Conservation (phyloP, 1,140 invertebrate genomes). For the Littorina saxatilis region DNA sequence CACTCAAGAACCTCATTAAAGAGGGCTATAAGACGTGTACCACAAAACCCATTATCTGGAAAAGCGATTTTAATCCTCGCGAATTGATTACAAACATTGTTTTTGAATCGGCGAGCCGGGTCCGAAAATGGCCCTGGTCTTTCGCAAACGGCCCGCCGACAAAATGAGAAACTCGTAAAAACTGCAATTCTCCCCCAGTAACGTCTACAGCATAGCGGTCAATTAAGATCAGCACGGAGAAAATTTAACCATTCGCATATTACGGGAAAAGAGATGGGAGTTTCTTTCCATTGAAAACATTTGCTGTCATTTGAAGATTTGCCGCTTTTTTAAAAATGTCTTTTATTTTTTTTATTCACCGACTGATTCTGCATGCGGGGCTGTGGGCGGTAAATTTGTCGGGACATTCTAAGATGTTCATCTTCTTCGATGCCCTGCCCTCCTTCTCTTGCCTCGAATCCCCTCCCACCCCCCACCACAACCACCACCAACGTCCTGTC, state of each 20-base stretch:
- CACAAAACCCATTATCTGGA: conserved; percentile 22
- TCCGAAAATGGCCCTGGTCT: conserved; percentile 15
- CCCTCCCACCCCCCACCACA: too few species aligned
- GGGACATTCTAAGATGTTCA: too few species aligned
- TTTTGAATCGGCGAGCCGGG: conserved; percentile 13
- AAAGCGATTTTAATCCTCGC: conserved; percentile 24
- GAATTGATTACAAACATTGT: conserved; percentile 27
- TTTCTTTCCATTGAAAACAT: too few species aligned
- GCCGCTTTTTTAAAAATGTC: too few species aligned
- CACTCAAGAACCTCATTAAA: conserved; percentile 7
- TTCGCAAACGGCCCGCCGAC: background rate
- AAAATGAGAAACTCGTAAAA: conserved; percentile 18
- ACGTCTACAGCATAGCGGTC: conserved; percentile 13
- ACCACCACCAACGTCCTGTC: too few species aligned
- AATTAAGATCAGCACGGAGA: background rate
- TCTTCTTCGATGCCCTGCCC: too few species aligned
- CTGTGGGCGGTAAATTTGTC: too few species aligned
- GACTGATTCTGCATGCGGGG: too few species aligned
- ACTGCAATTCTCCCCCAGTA: background rate
- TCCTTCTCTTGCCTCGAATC: too few species aligned
- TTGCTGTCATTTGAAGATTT: too few species aligned
- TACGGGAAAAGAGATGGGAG: background rate
- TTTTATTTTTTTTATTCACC: too few species aligned
- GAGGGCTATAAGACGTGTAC: conserved; percentile 10
- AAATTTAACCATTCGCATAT: conserved; percentile 22